phyloP scores from a whole-genome alignment of 2,113 vertebrate genomes.

The Pluvialis apricaria region DNA sequence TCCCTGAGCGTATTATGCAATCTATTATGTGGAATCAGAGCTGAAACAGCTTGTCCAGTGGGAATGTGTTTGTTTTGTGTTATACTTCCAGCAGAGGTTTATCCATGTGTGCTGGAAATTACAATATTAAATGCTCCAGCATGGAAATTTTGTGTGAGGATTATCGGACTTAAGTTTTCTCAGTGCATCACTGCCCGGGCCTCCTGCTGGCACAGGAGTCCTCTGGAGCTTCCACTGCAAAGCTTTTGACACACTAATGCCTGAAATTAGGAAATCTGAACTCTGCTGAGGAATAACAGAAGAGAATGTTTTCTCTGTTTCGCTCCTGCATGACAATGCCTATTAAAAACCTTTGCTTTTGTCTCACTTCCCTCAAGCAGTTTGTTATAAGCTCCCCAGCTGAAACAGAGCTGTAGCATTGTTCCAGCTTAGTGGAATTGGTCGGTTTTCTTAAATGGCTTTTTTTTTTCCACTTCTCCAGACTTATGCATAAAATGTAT shows the following conservation, averaged over 20 bases:
- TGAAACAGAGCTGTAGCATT: background rate
- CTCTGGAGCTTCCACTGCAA: background rate
- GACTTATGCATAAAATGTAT: background rate
- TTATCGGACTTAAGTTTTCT: conserved; percentile 27
- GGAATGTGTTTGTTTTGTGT: conserved; percentile 1
- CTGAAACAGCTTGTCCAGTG: background rate
- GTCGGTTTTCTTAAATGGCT: background rate
- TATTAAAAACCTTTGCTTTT: background rate
- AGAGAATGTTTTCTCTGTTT: background rate
- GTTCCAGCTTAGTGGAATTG: background rate
- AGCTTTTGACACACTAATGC: conserved; percentile 13
- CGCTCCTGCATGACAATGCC: background rate
- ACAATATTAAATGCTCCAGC: conserved; percentile 11
- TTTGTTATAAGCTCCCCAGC: background rate
- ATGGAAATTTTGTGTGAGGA: conserved; percentile 24
- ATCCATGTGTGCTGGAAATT: conserved; percentile 29
- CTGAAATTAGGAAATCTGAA: background rate
- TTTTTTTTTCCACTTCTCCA: background rate
- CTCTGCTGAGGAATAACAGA: background rate
- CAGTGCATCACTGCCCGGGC: background rate
- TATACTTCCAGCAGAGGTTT: conserved; percentile 25
- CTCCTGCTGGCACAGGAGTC: background rate
- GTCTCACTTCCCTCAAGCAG: background rate
- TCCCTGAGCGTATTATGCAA: background rate
- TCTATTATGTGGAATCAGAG: background rate